Percentiles rank a stretch among this genome's conserved stretches.
These are phyloP conservation scores for Smithornis capensis DNA, from an alignment of 2,113 vertebrate genomes.

Conservation along the genomic window DNA sequence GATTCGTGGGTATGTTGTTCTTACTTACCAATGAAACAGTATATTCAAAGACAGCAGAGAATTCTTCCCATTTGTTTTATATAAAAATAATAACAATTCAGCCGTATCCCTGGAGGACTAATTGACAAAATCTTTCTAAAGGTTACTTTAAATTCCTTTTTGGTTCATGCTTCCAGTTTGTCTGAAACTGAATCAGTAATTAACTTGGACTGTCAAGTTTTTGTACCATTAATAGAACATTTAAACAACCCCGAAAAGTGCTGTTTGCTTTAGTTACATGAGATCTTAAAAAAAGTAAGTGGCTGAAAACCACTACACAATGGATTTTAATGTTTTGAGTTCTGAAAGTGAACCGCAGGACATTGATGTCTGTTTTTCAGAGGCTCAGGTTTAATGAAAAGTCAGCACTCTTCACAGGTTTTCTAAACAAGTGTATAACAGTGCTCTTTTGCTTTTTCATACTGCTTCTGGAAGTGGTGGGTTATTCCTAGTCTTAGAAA, in stretches of 20 bases:
- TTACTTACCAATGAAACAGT: conserved; percentile 33
- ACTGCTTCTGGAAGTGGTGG: background rate
- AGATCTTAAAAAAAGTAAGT: background rate
- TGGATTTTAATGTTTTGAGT: background rate
- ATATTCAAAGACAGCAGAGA: background rate
- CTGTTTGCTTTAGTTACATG: conserved; percentile 41
- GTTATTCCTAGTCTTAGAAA: background rate
- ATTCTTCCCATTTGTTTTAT: background rate
- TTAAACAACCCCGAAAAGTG: conserved; percentile 8
- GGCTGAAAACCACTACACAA: background rate
- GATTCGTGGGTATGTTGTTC: conserved; percentile 25
- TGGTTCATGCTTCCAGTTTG: background rate
- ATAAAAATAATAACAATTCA: background rate
- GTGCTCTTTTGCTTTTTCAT: background rate
- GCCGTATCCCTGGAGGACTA: background rate
- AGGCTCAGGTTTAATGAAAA: background rate
- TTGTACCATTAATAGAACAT: conserved; percentile 30
- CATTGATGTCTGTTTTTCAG: background rate
- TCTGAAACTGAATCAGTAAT: conserved; percentile 30
- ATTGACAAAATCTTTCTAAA: conserved; percentile 5
- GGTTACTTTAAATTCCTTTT: background rate
- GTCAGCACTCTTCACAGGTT: background rate
- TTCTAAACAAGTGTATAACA: background rate
- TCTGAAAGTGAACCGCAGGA: background rate
- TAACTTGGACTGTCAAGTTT: conserved; percentile 16